These are phyloP conservation scores for Labrus mixtus DNA, from an alignment of 2,113 vertebrate genomes.

Conservation along the genomic window DNA sequence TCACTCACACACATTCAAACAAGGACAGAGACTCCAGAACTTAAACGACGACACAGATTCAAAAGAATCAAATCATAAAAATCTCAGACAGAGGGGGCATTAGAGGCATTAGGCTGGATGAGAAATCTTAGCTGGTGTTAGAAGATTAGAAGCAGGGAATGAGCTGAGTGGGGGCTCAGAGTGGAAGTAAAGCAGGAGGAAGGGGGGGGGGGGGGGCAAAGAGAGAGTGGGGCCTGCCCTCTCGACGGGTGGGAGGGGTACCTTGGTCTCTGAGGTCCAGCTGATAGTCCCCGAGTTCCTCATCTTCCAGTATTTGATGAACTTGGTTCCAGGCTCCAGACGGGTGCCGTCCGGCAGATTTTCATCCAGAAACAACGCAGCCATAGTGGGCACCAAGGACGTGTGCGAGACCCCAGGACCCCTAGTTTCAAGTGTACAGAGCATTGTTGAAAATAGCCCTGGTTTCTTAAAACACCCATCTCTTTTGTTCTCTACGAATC, in stretches of 20 bases:
- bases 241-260: constrained; percentile 74
- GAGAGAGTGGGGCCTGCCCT: constrained; percentile 68
- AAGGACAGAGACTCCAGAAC: constrained; percentile 54
- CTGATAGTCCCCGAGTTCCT: constrained; percentile 94
- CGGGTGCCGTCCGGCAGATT: constrained; percentile 97
- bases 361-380: constrained; percentile 98
- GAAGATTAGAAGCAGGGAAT: constrained; percentile 53
- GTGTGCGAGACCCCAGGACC: constrained; percentile 88
- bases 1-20: constrained; percentile 30
- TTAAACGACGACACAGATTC: constrained; percentile 46
- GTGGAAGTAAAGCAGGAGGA: constrained; percentile 53
- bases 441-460: constrained; percentile 86
- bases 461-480: constrained; percentile 76
- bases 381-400: constrained; percentile 91
- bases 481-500: constrained; percentile 81
- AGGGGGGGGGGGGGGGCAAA: constrained; percentile 42
- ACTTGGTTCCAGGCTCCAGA: constrained; percentile 93
- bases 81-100: constrained; percentile 49
- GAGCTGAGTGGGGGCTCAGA: constrained; percentile 57
- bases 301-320: constrained; percentile 99
- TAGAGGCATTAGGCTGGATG: constrained; percentile 40
- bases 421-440: constrained; percentile 89
- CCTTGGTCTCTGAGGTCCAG: constrained; percentile 96
- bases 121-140: constrained; percentile 66
- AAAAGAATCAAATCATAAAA: constrained; percentile 63